Percentiles rank a stretch among this genome's conserved stretches.
Evolutionary conservation across 37 sponge, comb jelly and placozoan species (phyloP).

Genomic region (Ianthella basta): DNA sequence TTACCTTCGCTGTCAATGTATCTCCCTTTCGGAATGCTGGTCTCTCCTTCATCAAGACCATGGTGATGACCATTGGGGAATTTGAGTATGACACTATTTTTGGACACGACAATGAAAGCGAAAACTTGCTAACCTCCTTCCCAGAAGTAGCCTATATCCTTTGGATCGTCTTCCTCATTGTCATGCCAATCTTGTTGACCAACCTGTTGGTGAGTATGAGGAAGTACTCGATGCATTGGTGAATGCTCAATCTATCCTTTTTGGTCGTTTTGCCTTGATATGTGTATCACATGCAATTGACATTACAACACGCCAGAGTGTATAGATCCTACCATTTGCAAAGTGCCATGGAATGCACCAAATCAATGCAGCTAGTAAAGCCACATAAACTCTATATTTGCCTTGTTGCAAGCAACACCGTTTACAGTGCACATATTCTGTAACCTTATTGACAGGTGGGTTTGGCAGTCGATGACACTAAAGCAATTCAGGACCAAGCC

Average conservation of each 20-base stretch:
- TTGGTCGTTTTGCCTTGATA: no score
- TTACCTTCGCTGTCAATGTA: neutral
- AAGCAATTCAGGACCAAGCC: conserved; percentile 89
- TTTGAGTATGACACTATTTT: conserved; percentile 93
- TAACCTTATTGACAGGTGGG: conserved; percentile 75
- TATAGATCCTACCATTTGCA: no score
- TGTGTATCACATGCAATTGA: no score
- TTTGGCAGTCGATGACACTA: conserved; percentile 99
- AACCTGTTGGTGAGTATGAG: conserved; percentile 88
- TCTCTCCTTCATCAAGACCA: conserved; percentile 80
- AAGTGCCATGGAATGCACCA: no score
- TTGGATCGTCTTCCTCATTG: conserved; percentile 89
- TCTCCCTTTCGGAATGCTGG: conserved; percentile 69
- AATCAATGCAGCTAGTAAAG: no score
- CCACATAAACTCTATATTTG: no score
- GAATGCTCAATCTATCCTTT: no score
- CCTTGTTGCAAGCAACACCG: no score
- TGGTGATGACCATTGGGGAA: conserved; percentile 93
- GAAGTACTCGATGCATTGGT: no score
- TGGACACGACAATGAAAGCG: conserved; percentile 22
- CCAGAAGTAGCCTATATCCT: conserved; percentile 59
- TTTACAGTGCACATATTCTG: no score
- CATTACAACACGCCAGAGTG: no score
- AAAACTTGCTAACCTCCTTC: conserved; percentile 41
- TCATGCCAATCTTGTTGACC: conserved; percentile 95